phyloP scores from a whole-genome alignment of 2,113 vertebrate species.

The Ochotona princeps region DNA sequence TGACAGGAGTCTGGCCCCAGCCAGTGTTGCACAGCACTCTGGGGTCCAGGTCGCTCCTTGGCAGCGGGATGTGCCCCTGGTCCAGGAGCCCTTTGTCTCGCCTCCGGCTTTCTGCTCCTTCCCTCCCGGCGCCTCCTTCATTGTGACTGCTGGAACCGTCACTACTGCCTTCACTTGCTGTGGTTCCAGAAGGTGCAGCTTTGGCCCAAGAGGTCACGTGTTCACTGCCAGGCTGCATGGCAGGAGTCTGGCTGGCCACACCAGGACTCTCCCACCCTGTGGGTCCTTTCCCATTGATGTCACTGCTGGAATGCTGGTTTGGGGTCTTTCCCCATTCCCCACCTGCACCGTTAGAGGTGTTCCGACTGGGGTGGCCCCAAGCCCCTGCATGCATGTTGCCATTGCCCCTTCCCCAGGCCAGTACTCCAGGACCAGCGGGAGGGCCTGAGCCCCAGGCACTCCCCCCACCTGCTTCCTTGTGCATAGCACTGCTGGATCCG shows the following conservation, averaged over 20 bases:
- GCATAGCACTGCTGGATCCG: conserved; percentile 87
- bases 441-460: conserved; percentile 93
- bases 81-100: conserved; percentile 87
- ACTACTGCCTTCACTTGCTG: conserved; percentile 93
- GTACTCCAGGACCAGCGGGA: conserved; percentile 89
- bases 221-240: conserved; percentile 86
- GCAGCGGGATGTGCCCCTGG: conserved; percentile 89
- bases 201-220: conserved; percentile 92
- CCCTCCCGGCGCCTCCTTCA: conserved; percentile 89
- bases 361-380: conserved; percentile 91
- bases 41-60: conserved; percentile 96
- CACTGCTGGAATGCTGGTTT: conserved; percentile 90
- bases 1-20: conserved; percentile 98
- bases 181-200: conserved; percentile 88
- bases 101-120: conserved; percentile 87
- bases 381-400: conserved; percentile 90
- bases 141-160: conserved; percentile 87
- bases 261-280: conserved; percentile 91
- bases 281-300: conserved; percentile 89
- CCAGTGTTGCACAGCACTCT: conserved; percentile 96
- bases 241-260: conserved; percentile 83
- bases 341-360: conserved; percentile 85
- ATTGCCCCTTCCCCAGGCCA: conserved; percentile 91
- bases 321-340: conserved; percentile 90
- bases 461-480: conserved; percentile 87